phyloP scores from a whole-genome alignment of 2,888 invertebrate species.

The Megaustenia siamemsis region DNA sequence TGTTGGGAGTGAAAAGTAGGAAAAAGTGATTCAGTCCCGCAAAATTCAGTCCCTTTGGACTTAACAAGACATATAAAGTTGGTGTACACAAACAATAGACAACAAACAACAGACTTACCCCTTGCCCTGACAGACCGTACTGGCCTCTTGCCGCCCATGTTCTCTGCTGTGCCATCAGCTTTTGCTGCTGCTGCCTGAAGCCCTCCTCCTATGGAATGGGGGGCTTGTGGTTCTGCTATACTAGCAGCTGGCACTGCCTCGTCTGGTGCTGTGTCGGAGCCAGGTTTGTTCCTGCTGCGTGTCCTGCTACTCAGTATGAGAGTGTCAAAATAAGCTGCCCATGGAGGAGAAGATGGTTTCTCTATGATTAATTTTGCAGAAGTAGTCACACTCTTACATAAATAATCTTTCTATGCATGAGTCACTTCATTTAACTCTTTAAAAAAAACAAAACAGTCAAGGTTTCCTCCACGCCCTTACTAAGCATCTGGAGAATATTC shows the following conservation, averaged over 20 bases:
- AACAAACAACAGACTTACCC: slow-evolving; percentile 44
- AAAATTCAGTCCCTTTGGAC: too few relatives aligned
- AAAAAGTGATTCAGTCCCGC: not conserved
- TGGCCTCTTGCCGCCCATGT: slow-evolving; percentile 55
- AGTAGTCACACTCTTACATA: not conserved
- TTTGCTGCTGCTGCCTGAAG: slow-evolving; percentile 1
- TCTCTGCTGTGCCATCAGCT: slow-evolving; percentile 29
- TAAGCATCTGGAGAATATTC: too few relatives aligned
- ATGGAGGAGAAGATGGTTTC: slow-evolving; percentile 36
- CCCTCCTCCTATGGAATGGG: not conserved
- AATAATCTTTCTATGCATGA: not conserved
- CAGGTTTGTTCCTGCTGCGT: slow-evolving; percentile 55
- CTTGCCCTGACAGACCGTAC: slow-evolving; percentile 58
- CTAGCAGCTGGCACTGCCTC: slow-evolving; percentile 2
- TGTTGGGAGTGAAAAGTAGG: too few relatives aligned
- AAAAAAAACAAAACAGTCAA: too few relatives aligned
- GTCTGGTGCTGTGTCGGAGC: not conserved
- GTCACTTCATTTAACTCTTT: slow-evolving; percentile 28
- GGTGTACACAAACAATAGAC: too few relatives aligned
- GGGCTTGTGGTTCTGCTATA: not conserved
- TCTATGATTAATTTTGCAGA: not conserved
- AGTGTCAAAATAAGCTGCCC: slow-evolving; percentile 61
- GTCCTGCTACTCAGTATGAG: slow-evolving; percentile 60
- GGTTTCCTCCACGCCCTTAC: too few relatives aligned
- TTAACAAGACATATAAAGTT: not conserved